phyloP scores from a whole-genome alignment of 2,888 invertebrate genomes.

The Meliscaeva auricollis region DNA sequence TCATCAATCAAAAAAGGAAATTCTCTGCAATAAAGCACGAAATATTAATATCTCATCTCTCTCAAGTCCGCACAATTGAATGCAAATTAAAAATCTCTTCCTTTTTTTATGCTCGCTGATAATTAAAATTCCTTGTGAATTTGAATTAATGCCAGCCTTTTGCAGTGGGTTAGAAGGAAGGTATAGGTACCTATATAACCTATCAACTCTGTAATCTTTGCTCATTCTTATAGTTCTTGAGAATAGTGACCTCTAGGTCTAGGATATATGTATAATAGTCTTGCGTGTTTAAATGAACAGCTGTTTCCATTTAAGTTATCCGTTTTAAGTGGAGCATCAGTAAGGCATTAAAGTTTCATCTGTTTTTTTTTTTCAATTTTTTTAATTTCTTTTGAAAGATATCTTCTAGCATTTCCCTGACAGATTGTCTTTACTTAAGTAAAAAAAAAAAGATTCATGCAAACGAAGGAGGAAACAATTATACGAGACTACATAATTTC shows the following conservation, averaged over 20 bases:
- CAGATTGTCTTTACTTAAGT: slow-evolving; percentile 42
- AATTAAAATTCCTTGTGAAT: slow-evolving; percentile 33
- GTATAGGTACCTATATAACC: not conserved
- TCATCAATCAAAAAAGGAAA: slow-evolving; percentile 62
- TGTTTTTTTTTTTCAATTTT: not conserved
- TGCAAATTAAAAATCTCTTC: slow-evolving; percentile 25
- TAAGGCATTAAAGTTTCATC: slow-evolving; percentile 41
- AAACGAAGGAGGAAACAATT: slow-evolving; percentile 31
- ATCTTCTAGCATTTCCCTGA: slow-evolving; percentile 33
- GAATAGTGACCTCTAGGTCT: slow-evolving; percentile 40
- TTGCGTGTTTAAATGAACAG: slow-evolving; percentile 65
- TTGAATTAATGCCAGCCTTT: not conserved
- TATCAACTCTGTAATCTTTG: slow-evolving; percentile 10
- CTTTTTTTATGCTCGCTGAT: not conserved
- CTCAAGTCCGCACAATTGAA: slow-evolving; percentile 45
- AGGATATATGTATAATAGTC: not conserved
- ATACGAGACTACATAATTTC: slow-evolving; percentile 45
- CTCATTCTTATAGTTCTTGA: slow-evolving; percentile 25
- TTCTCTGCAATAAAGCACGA: not conserved
- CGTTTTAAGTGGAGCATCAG: slow-evolving; percentile 52
- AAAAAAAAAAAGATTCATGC: slow-evolving; percentile 50
- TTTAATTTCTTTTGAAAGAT: not conserved
- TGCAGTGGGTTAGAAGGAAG: not conserved
- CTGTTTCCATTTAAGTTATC: slow-evolving; percentile 66
- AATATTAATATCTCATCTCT: slow-evolving; percentile 44